Conservation (phyloP, 1,140 invertebrate species). For the Copidosoma floridanum region DNA sequence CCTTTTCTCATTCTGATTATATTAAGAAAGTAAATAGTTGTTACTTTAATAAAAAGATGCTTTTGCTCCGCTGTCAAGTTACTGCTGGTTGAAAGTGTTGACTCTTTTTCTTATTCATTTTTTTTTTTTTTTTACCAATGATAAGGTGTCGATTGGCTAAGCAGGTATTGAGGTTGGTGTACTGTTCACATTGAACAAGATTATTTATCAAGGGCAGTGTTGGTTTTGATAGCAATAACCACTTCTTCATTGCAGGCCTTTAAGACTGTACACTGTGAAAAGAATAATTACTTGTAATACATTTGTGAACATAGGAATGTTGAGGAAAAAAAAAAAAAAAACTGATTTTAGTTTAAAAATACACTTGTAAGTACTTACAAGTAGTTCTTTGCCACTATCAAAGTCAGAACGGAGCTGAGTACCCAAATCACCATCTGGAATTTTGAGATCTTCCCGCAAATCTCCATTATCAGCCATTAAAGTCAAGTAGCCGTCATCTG, state of each 20-base stretch:
- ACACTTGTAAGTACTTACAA: too few species aligned
- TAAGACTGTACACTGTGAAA: slow-evolving; percentile 77
- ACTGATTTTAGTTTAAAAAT: background rate
- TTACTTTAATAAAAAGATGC: slow-evolving; percentile 50
- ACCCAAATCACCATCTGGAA: slow-evolving; percentile 90
- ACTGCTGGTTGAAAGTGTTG: slow-evolving; percentile 47
- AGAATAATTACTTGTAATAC: background rate
- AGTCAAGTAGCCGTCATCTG: slow-evolving; percentile 86
- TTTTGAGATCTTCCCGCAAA: slow-evolving; percentile 91
- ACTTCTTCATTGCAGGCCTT: slow-evolving; percentile 90
- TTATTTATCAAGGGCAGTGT: slow-evolving; percentile 91
- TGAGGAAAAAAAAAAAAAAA: background rate
- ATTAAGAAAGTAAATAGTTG: slow-evolving; percentile 46
- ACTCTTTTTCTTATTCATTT: slow-evolving; percentile 37
- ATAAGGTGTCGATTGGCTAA: slow-evolving; percentile 54
- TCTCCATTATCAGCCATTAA: slow-evolving; percentile 94
- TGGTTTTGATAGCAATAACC: slow-evolving; percentile 91
- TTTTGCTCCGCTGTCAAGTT: slow-evolving; percentile 46
- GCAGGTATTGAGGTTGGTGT: slow-evolving; percentile 48
- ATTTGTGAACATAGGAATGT: background rate
- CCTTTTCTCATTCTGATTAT: slow-evolving; percentile 41
- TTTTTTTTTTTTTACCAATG: slow-evolving; percentile 50
- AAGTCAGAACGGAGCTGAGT: slow-evolving; percentile 74
- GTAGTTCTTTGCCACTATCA: slow-evolving; percentile 80
- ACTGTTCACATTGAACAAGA: slow-evolving; percentile 53